phyloP scores from a whole-genome alignment of 2,113 vertebrate genomes.

The Corythoichthys haematopterus region DNA sequence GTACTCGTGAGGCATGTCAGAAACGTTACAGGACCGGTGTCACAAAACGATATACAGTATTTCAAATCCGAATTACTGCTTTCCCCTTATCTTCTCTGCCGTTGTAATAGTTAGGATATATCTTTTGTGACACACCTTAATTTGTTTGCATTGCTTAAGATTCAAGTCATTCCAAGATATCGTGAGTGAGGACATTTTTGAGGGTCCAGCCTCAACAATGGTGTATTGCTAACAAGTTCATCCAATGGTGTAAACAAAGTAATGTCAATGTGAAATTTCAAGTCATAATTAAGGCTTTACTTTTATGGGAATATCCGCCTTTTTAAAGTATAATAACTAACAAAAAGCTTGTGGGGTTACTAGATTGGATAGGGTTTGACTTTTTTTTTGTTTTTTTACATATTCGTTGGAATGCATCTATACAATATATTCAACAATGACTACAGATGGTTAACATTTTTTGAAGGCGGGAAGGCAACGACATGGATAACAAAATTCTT shows the following conservation, averaged over 20 bases:
- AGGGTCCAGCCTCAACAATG: constrained; percentile 61
- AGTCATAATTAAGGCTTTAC: constrained; percentile 38
- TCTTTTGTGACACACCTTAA: background rate
- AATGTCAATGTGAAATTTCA: constrained; percentile 6
- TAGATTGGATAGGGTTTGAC: constrained; percentile 1
- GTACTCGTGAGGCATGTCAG: background rate
- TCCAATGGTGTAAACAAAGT: constrained; percentile 5
- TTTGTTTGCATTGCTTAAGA: background rate
- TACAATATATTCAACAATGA: background rate
- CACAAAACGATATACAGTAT: background rate
- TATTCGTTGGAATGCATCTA: constrained; percentile 46
- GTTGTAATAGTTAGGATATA: too few species aligned
- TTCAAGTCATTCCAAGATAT: background rate
- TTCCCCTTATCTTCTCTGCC: background rate
- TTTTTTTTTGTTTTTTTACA: background rate
- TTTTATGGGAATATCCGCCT: constrained; percentile 6
- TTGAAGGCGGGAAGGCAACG: too few species aligned
- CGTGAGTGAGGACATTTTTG: constrained; percentile 21
- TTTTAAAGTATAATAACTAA: constrained; percentile 33
- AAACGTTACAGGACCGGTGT: background rate
- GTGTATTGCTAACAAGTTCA: constrained; percentile 3
- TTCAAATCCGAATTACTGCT: background rate
- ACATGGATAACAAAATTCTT: background rate
- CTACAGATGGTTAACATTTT: background rate
- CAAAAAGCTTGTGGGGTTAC: constrained; percentile 8